A percentile compares a stretch with the other conserved stretches of the same genome.
Conservation (phyloP, 2,888 invertebrate genomes). For the Incurvaria masculella region DNA sequence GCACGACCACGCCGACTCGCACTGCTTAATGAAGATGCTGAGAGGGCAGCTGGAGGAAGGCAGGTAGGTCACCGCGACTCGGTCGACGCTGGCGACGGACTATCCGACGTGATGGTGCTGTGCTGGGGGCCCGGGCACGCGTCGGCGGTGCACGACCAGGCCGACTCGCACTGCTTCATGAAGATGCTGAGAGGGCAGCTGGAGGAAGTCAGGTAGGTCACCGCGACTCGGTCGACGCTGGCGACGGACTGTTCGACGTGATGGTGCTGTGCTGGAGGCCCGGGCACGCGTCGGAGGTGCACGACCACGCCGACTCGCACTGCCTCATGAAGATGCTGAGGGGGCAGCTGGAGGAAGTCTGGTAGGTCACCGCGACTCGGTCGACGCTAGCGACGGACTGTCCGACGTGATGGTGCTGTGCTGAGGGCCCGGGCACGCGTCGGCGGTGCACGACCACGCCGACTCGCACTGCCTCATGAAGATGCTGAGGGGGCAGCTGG, state of each 20-base stretch:
- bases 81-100: slow-evolving; percentile 94
- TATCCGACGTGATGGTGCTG: slow-evolving; percentile 95
- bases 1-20: slow-evolving; percentile 94
- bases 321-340: slow-evolving; percentile 89
- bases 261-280: slow-evolving; percentile 92
- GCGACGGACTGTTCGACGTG: slow-evolving; percentile 89
- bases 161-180: slow-evolving; percentile 97
- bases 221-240: slow-evolving; percentile 65
- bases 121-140: slow-evolving; percentile 98
- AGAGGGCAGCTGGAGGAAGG: slow-evolving; percentile 82
- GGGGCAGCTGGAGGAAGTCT: no score
- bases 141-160: slow-evolving; percentile 95
- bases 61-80: slow-evolving; percentile 56
- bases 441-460: slow-evolving; percentile 96
- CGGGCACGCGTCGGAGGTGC: slow-evolving; percentile 82
- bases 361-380: slow-evolving; percentile 92
- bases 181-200: slow-evolving; percentile 84
- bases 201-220: slow-evolving; percentile 64
- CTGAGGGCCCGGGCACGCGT: slow-evolving; percentile 95
- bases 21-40: slow-evolving; percentile 96
- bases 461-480: slow-evolving; percentile 99
- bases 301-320: slow-evolving; percentile 86
- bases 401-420: slow-evolving; percentile 98
- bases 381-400: slow-evolving; percentile 94
- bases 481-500: slow-evolving; percentile 76